Base-by-base conservation (phyloP, 2,797 vertebrate species). In the Acanthopagrus latus region DNA sequence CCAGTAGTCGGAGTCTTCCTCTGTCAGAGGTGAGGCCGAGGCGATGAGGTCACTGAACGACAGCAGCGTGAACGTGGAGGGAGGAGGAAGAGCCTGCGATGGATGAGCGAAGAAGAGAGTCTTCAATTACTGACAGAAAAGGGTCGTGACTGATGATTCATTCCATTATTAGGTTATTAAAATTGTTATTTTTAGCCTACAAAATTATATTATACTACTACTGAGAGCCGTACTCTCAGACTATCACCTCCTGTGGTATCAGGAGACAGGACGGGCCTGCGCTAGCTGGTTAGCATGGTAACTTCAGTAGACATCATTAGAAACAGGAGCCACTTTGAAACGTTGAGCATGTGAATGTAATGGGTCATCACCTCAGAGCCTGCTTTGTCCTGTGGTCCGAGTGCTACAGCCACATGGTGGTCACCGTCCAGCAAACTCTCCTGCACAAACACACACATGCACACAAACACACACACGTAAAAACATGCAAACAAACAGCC, bases 321-420 rank as follows among this genome's bases (percentile, higher is more conserved):
- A 0, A 17, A 59, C 1, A 4, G 27, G 17, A 60, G 13, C 20
- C 43, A 47, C 12, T 7, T n/a, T 44, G 4, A 50, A 21, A 54
- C n/a, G 12, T 3, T 7, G 1, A 59, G 48, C 3, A 48, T 27
- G 10, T 44, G n/a, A 33, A 59, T 41, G 25, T 21, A 21, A 13
- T 13, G 17, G n/a, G 5, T 69, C n/a, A 84, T 91, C 88, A 93
- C 90, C n/a, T 63, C 2, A 27, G 70, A 65, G 50, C 13, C 43
- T 17, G 64, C 23, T 48, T 29, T 70, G 52, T 90, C 89, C 7
- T 88, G 83, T 76, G 94, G 94, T 86, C 95, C 96, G 2, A 99
- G 92, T 6, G 98, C 97, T 33, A 99, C 97, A 21, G 97, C 97
- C 74, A 98, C 92, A 64, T 98, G 97, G 93, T 99, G 98, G 62